phyloP scores from a whole-genome alignment of 2,888 invertebrate genomes.

The Dynastes maya region DNA sequence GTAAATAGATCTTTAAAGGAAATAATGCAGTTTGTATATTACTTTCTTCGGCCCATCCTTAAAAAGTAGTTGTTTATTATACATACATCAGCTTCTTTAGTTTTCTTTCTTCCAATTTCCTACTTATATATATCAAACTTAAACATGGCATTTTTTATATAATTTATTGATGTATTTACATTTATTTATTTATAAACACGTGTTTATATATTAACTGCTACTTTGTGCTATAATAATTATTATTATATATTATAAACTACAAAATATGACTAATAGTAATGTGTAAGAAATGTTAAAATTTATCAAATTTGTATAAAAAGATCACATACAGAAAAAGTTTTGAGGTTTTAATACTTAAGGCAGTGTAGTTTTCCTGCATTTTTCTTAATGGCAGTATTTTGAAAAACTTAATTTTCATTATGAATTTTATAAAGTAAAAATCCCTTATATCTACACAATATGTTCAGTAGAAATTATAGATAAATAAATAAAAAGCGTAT shows the following conservation, averaged over 20 bases:
- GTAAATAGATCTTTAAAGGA: no score
- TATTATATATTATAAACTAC: neutral
- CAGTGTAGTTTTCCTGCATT: conserved; percentile 18
- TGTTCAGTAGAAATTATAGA: neutral
- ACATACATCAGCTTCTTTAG: no score
- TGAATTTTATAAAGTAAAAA: conserved; percentile 13
- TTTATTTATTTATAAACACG: conserved; percentile 27
- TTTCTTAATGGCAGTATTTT: conserved; percentile 28
- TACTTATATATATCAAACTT: no score
- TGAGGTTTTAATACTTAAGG: conserved; percentile 6
- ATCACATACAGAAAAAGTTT: neutral
- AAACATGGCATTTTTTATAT: neutral
- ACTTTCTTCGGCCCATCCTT: no score
- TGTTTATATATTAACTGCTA: conserved; percentile 3
- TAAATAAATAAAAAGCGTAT: conserved; percentile 7
- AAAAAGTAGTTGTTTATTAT: no score
- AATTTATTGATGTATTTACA: conserved; percentile 47
- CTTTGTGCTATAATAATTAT: conserved; percentile 25
- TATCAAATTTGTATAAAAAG: conserved; percentile 1
- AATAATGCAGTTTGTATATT: no score
- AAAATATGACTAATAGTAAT: neutral
- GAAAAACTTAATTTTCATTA: neutral
- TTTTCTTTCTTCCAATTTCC: no score
- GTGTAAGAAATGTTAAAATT: conserved; percentile 5
- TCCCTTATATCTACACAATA: neutral